phyloP scores from a whole-genome alignment of 1,140 invertebrate species.

The Drosophila arizonae region DNA sequence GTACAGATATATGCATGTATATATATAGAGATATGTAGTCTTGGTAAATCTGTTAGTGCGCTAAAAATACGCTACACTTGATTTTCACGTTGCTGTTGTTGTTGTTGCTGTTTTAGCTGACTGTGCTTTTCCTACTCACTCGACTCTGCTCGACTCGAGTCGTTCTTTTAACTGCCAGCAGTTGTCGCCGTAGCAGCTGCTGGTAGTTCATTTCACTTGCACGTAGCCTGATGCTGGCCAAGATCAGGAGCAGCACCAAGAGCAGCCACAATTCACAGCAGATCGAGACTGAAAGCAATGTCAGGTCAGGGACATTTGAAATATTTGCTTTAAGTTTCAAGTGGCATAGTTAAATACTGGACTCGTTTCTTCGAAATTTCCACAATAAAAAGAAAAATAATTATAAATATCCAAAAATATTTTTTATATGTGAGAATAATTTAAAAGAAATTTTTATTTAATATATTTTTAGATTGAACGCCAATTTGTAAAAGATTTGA shows the following conservation, averaged over 20 bases:
- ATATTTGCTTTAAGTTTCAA: neutral
- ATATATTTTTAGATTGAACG: no score
- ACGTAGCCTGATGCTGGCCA: conserved; percentile 15
- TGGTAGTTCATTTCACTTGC: conserved; percentile 1
- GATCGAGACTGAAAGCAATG: neutral
- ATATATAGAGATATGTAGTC: conserved; percentile 5
- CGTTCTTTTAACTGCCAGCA: neutral
- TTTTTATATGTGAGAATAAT: no score
- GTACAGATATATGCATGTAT: neutral
- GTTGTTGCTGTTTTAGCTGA: conserved; percentile 1
- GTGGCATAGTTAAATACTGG: neutral
- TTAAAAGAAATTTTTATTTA: no score
- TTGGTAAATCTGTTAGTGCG: conserved; percentile 12
- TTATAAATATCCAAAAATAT: no score
- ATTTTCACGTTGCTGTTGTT: conserved; percentile 24
- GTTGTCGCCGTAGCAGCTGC: conserved; percentile 1
- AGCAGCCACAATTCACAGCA: neutral
- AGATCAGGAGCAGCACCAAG: conserved; percentile 31
- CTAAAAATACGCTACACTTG: conserved; percentile 44
- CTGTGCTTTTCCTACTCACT: conserved; percentile 6
- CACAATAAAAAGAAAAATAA: no score
- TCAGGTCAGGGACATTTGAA: conserved; percentile 26
- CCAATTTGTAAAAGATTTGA: no score
- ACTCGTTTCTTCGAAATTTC: no score
- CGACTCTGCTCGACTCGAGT: neutral